Evolutionary conservation across 2,888 invertebrate species (phyloP).

Genomic region (Anodontia alba): DNA sequence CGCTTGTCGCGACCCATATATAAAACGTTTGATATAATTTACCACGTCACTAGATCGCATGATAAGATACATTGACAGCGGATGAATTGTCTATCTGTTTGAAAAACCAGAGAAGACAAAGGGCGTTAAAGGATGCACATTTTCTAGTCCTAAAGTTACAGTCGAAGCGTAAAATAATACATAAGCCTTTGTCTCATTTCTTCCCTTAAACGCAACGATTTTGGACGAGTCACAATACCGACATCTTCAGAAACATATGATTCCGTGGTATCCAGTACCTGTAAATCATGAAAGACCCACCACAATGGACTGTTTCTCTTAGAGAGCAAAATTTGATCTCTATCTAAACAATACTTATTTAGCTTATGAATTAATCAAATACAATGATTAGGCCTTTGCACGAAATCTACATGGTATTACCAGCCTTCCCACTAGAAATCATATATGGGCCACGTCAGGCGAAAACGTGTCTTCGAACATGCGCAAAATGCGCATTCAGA

Average conservation of each 20-base stretch:
- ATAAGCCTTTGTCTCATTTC: not conserved
- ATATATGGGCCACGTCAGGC: not conserved
- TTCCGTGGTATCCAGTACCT: constrained; percentile 58
- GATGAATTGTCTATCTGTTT: not conserved
- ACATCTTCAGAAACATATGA: constrained; percentile 61
- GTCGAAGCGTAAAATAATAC: constrained; percentile 39
- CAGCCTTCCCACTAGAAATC: constrained; percentile 43
- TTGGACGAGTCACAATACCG: constrained; percentile 46
- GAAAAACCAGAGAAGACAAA: not conserved
- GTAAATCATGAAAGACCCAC: constrained; percentile 62
- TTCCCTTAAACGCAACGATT: not conserved
- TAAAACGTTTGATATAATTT: not conserved
- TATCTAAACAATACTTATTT: constrained; percentile 52
- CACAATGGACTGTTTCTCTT: constrained; percentile 46
- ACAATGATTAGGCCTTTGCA: constrained; percentile 47
- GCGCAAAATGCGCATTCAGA: not conserved
- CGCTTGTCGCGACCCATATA: not conserved
- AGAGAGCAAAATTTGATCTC: constrained; percentile 56
- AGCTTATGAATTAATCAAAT: constrained; percentile 45
- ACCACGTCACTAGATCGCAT: not conserved
- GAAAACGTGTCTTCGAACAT: not conserved
- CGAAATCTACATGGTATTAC: constrained; percentile 46
- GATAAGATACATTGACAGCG: not conserved
- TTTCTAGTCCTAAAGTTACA: not conserved
- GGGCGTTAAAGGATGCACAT: not conserved